These are phyloP conservation scores for Perodicticus potto DNA, from an alignment of 2,797 vertebrate genomes.

Conservation along the genomic window DNA sequence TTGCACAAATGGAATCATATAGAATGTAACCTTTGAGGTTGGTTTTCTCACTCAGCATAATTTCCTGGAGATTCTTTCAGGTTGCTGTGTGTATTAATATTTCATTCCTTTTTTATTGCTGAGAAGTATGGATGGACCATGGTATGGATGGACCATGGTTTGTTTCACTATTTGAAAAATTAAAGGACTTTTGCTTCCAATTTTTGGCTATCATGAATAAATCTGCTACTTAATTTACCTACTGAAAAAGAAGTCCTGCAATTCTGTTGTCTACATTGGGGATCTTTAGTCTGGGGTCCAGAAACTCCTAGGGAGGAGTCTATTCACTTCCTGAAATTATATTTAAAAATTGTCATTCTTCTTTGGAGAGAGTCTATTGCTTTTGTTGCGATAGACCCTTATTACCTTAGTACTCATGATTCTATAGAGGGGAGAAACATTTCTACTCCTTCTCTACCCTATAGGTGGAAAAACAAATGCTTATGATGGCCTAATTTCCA, in stretches of 20 bases:
- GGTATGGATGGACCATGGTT: not conserved
- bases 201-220: slow-evolving; percentile 7
- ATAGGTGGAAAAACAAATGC: not conserved
- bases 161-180: slow-evolving; percentile 19
- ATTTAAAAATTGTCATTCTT: slow-evolving; percentile 40
- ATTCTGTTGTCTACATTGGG: not conserved
- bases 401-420: not conserved
- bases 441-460: not conserved
- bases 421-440: not conserved
- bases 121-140: not conserved
- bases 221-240: not conserved
- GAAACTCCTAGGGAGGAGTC: not conserved
- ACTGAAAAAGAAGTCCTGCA: not conserved
- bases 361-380: not conserved
- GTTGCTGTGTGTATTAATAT: not conserved
- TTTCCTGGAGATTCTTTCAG: not conserved
- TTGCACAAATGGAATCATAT: not conserved
- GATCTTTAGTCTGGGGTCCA: not conserved
- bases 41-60: not conserved
- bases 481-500: not conserved
- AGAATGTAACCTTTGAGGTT: not conserved
- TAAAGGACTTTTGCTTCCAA: not conserved
- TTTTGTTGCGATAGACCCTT: slow-evolving; percentile 7
- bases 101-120: not conserved
- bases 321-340: slow-evolving; percentile 37